Evolutionary conservation across 2,888 invertebrate species (phyloP).

Genomic region (Meliscaeva auricollis): DNA sequence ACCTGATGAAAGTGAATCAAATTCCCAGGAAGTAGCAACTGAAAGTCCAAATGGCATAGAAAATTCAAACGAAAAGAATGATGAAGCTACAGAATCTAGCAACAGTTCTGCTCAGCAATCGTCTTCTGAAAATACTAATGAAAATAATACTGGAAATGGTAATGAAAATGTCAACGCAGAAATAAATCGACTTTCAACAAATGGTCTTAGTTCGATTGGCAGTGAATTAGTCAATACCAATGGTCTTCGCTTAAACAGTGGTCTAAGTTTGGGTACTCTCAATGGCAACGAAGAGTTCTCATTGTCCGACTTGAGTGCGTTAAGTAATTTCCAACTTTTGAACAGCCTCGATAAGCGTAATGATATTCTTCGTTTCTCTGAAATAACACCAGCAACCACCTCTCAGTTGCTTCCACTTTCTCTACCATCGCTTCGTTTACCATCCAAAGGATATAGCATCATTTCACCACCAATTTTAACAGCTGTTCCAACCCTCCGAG

Average conservation of each 20-base stretch:
- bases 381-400: constrained; percentile 69
- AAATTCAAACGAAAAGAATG: constrained; percentile 40
- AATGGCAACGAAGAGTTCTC: not conserved
- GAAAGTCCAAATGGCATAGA: constrained; percentile 53
- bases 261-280: constrained; percentile 77
- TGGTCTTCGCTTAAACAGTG: no score
- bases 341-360: no score
- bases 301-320: constrained; percentile 29
- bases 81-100: constrained; percentile 16
- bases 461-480: constrained; percentile 80
- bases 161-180: constrained; percentile 49
- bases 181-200: constrained; percentile 44
- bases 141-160: constrained; percentile 22
- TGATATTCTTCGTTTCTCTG: constrained; percentile 60
- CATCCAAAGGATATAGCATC: constrained; percentile 80
- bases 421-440: constrained; percentile 78
- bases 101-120: constrained; percentile 11
- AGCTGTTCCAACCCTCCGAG: constrained; percentile 76
- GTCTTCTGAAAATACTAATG: constrained; percentile 14
- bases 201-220: constrained; percentile 11
- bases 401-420: constrained; percentile 65
- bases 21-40: constrained; percentile 57
- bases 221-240: constrained; percentile 75
- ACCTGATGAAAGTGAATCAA: constrained; percentile 57
- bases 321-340: no score